These are phyloP conservation scores for Terebella lapidaria DNA, from an alignment of 2,888 invertebrate species.

Conservation along the genomic window DNA sequence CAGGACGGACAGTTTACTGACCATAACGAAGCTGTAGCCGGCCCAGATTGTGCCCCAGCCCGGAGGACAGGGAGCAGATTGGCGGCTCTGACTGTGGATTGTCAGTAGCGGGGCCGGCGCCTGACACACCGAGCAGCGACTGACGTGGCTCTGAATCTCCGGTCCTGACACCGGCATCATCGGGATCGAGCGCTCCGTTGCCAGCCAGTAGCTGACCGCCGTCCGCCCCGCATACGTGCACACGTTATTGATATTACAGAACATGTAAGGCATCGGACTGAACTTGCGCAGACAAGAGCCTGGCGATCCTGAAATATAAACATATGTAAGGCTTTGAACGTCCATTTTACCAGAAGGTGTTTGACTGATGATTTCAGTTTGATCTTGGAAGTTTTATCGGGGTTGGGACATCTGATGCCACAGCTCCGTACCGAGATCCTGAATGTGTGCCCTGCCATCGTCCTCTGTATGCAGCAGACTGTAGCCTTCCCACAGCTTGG, in stretches of 20 bases:
- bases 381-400: no score
- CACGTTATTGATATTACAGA: conserved; percentile 89
- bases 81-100: conserved; percentile 85
- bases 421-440: conserved; percentile 71
- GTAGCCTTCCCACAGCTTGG: conserved; percentile 92
- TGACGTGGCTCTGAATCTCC: conserved; percentile 67
- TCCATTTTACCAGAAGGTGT: no score
- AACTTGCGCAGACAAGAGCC: conserved; percentile 90
- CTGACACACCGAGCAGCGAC: conserved; percentile 86
- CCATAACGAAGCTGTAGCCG: conserved; percentile 98
- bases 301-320: conserved; percentile 61
- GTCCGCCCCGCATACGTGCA: conserved; percentile 91
- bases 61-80: conserved; percentile 75
- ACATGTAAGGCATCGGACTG: conserved; percentile 95
- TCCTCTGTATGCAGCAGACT: conserved; percentile 92
- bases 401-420: no score
- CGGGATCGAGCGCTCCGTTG: conserved; percentile 86
- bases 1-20: no score
- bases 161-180: conserved; percentile 65
- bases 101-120: conserved; percentile 79
- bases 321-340: no score
- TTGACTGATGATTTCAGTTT: no score
- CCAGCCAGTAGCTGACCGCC: conserved; percentile 97
- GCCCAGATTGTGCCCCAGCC: conserved; percentile 93
- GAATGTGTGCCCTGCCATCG: conserved; percentile 91